These are phyloP conservation scores for Mus pahari DNA, from an alignment of 2,113 vertebrate genomes.

Conservation along the genomic window DNA sequence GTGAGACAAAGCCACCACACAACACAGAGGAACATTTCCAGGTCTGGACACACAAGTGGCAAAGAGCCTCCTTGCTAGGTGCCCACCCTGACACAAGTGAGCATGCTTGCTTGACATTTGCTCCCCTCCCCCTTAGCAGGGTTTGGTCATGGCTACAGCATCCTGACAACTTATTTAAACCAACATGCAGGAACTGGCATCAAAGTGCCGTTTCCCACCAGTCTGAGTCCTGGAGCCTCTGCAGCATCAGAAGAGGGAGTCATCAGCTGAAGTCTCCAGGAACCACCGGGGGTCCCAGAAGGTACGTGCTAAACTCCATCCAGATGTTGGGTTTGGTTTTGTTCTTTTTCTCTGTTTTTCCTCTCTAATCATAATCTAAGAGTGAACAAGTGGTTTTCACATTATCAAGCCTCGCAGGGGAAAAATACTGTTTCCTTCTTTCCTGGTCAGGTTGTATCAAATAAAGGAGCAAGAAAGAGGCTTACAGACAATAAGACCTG, in stretches of 20 bases:
- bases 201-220: conserved; percentile 36
- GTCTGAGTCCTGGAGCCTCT: conserved; percentile 45
- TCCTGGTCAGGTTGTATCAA: conserved; percentile 17
- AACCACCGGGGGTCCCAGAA: conserved; percentile 37
- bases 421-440: conserved; percentile 18
- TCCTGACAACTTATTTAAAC: conserved; percentile 66
- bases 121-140: conserved; percentile 25
- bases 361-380: neutral
- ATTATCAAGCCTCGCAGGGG: conserved; percentile 45
- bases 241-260: conserved; percentile 47
- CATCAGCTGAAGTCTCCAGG: conserved; percentile 9
- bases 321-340: conserved; percentile 57
- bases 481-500: no score
- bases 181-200: conserved; percentile 23
- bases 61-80: neutral
- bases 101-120: neutral
- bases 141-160: conserved; percentile 16
- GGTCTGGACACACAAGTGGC: conserved; percentile 13
- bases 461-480: neutral
- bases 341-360: neutral
- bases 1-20: neutral
- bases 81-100: neutral
- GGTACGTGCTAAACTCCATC: conserved; percentile 68
- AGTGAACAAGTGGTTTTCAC: conserved; percentile 63
- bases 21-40: neutral